These are phyloP conservation scores for Cariama cristata DNA, from an alignment of 2,113 vertebrate genomes.

Conservation along the genomic window DNA sequence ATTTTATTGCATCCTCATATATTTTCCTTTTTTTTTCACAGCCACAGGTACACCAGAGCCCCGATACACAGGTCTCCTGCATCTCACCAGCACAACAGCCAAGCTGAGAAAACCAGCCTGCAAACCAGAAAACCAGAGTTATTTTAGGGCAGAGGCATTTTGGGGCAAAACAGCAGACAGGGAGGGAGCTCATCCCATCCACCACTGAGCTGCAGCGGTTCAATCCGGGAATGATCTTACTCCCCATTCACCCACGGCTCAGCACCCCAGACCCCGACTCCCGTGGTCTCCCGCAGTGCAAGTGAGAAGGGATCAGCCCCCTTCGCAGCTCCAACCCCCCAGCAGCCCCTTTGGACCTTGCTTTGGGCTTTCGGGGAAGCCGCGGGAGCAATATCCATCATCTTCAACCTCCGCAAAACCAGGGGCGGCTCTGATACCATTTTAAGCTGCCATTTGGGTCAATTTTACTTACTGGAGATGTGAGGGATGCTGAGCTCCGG, in stretches of 20 bases:
- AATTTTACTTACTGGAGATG: not conserved
- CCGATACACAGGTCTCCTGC: rapidly evolving
- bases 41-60: rapidly evolving
- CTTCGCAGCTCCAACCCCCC: not conserved
- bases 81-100: not conserved
- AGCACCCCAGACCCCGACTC: not conserved
- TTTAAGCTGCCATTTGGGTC: not conserved
- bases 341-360: not conserved
- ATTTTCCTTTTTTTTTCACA: not conserved
- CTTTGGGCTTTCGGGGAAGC: not conserved
- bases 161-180: rapidly evolving
- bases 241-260: rapidly evolving
- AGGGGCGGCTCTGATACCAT: not conserved
- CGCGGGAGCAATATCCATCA: not conserved
- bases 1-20: not conserved
- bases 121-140: not conserved
- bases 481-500: not conserved
- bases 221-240: not conserved
- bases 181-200: not conserved
- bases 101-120: not conserved
- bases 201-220: rapidly evolving
- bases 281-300: rapidly evolving
- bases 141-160: not conserved
- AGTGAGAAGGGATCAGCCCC: rapidly evolving
- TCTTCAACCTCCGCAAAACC: not conserved